A percentile compares a stretch with the other conserved stretches of the same genome.
Evolutionary conservation across 2,113 vertebrate genomes (phyloP).

Genomic region (Indri indri): DNA sequence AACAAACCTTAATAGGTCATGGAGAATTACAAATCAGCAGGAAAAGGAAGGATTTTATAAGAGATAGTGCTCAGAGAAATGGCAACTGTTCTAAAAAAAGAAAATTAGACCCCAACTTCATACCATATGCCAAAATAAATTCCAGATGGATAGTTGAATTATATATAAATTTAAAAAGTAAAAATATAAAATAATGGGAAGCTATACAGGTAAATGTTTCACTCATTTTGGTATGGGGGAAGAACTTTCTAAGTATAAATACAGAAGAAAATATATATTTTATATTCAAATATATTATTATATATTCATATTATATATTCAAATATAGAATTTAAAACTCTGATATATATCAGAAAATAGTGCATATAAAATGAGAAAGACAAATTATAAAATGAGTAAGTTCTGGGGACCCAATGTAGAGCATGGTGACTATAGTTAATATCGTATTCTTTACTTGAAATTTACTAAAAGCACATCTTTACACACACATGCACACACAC

Average conservation of each 20-base stretch:
- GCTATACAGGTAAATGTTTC: too few relatives aligned
- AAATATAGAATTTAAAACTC: background rate
- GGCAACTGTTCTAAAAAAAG: background rate
- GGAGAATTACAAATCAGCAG: background rate
- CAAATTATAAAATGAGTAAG: background rate
- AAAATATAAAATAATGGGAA: too few relatives aligned
- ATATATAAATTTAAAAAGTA: background rate
- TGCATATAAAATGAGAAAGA: background rate
- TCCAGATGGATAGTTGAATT: background rate
- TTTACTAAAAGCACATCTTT: too few relatives aligned
- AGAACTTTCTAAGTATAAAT: background rate
- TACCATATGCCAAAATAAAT: background rate
- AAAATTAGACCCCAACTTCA: background rate
- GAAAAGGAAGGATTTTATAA: background rate
- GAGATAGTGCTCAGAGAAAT: background rate
- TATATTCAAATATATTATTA: too few relatives aligned
- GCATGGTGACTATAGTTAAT: too few relatives aligned
- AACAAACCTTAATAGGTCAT: background rate
- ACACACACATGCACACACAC: too few relatives aligned
- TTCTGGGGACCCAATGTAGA: too few relatives aligned
- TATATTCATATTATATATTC: background rate
- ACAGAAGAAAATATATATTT: background rate
- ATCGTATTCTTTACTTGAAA: too few relatives aligned
- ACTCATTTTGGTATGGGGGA: background rate
- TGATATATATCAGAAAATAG: background rate